phyloP scores from a whole-genome alignment of 1,140 invertebrate species.

The Eriocheir sinensis region DNA sequence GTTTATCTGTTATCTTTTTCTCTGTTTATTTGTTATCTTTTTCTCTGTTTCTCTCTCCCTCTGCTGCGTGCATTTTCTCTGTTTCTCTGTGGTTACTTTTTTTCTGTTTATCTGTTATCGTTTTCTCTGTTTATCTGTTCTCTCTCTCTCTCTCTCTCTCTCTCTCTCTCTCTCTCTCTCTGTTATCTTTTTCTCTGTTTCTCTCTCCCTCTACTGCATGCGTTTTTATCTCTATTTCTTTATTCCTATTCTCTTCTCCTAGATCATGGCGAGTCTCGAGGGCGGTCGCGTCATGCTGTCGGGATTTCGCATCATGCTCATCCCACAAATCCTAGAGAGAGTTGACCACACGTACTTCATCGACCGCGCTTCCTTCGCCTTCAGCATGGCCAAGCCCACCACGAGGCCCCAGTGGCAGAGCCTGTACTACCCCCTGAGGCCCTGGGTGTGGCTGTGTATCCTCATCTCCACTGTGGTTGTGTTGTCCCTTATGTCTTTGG shows the following conservation, averaged over 20 bases:
- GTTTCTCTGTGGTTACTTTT: too few species aligned
- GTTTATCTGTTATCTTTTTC: too few species aligned
- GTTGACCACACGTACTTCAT: slow-evolving; percentile 63
- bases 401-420: slow-evolving; percentile 48
- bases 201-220: too few species aligned
- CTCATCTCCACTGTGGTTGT: not conserved
- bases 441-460: not conserved
- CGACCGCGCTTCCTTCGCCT: slow-evolving; percentile 59
- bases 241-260: not conserved
- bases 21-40: too few species aligned
- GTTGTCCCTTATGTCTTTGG: not conserved
- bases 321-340: slow-evolving; percentile 48
- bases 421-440: slow-evolving; percentile 30
- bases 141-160: too few species aligned
- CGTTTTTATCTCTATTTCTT: too few species aligned
- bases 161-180: too few species aligned
- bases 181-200: too few species aligned
- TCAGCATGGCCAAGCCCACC: slow-evolving; percentile 52
- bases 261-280: slow-evolving; percentile 49
- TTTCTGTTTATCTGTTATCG: too few species aligned
- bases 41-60: too few species aligned
- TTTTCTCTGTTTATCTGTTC: too few species aligned
- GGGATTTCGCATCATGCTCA: slow-evolving; percentile 54
- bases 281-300: not conserved
- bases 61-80: too few species aligned